Conservation (phyloP, 2,113 vertebrate species). For the Zingel zingel region DNA sequence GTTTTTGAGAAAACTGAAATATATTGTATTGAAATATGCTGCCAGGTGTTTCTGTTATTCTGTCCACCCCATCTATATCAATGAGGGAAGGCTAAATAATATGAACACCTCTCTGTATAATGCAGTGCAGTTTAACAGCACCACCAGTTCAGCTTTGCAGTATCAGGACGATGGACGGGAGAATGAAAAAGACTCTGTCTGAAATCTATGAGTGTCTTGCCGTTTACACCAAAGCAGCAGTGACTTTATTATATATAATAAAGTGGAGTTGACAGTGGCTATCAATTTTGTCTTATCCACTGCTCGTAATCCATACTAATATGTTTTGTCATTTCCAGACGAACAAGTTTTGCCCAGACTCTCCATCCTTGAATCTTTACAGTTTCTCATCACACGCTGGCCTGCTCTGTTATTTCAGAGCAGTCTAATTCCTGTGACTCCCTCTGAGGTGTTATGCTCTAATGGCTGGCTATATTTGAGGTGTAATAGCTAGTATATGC, state of each 20-base stretch:
- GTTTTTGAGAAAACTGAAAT: neutral
- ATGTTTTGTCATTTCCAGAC: slow-evolving; percentile 42
- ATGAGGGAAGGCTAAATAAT: neutral
- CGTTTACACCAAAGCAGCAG: slow-evolving; percentile 7
- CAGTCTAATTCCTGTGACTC: slow-evolving; percentile 40
- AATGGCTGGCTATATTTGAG: slow-evolving; percentile 41
- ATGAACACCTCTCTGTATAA: neutral
- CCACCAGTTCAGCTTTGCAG: neutral
- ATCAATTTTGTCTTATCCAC: slow-evolving; percentile 40
- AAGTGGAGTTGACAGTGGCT: slow-evolving; percentile 40
- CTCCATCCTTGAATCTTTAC: slow-evolving; percentile 33
- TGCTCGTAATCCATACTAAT: slow-evolving; percentile 55
- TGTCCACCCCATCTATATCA: neutral
- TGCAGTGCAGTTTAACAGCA: neutral
- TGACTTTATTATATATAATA: slow-evolving; percentile 43
- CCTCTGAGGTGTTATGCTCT: slow-evolving; percentile 27
- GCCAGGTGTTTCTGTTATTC: neutral
- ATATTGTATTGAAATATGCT: too few relatives aligned
- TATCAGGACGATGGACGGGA: too few relatives aligned
- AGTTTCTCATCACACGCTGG: slow-evolving; percentile 34
- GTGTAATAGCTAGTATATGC: slow-evolving; percentile 32
- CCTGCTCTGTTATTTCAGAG: slow-evolving; percentile 36
- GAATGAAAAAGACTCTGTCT: neutral
- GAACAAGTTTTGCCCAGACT: neutral
- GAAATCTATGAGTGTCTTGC: neutral